Base-by-base conservation (phyloP, 2,888 invertebrate genomes). In the Dolichomitus sp. region DNA sequence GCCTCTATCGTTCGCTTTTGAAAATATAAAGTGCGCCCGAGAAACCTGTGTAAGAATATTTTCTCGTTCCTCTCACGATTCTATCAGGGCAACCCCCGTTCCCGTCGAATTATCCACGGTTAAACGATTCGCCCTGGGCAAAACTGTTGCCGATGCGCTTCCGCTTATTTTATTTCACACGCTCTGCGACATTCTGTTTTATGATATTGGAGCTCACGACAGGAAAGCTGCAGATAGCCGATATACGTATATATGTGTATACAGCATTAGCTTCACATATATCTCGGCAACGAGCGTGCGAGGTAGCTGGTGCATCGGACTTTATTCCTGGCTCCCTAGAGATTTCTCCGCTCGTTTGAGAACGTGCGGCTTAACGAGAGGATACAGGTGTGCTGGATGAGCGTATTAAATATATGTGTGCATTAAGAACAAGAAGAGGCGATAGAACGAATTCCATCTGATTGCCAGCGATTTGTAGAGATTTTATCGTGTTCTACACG, bases 381-480 rank as follows among this genome's bases (percentile, higher is more conserved):
- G 40, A 72, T 54, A 75, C 84, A 72, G 61, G 78, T 84, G 81
- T 40, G 66, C 75, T 78, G 65, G 50, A 70, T 59, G 66, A 81
- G 68, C 70, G 77, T 74, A 63, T 74, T 80, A 54, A 78, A 74
- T 78, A 65, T 65, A 54, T 63, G 57, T 68, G 61, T 42, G 30
- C 52, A 27, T 33, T 70, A 33, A 45, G 37, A 63, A 23, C 30
- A 30, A n/a, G 72, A 50, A 59, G 52, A 50, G 19, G 27, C 50
- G 40, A 63, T 19, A 33, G 65, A 72, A 14, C 50, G 27, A 73
- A 73, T 75, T 69, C 52, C 40, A 75, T 70, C 70, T 19, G 59
- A 72, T 68, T 50, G 27, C 42, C 12, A 68, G 23, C 37, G 33
- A 68, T 45, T 23, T 66, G 50, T 50, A 57, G 27, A 40, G 61